These are phyloP conservation scores for Oreochromis niloticus DNA, from an alignment of 2,113 vertebrate genomes.

Conservation along the genomic window DNA sequence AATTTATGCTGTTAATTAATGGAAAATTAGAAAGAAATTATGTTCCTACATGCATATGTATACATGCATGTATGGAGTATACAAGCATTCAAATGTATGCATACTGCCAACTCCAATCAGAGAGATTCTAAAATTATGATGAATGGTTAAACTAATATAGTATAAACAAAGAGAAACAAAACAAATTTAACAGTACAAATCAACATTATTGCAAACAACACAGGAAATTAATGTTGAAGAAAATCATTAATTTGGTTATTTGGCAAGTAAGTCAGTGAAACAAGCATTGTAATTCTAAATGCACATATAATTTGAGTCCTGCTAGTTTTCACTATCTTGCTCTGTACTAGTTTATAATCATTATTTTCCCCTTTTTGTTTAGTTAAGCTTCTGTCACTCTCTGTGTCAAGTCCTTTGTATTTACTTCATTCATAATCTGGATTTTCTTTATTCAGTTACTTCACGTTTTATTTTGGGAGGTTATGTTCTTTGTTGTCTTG, in stretches of 20 bases:
- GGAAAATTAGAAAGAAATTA: not conserved
- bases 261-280: not conserved
- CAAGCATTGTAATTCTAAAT: not conserved
- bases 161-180: not conserved
- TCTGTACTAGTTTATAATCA: not conserved
- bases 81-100: not conserved
- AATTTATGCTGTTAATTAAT: not conserved
- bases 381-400: not conserved
- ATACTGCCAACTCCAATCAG: not conserved
- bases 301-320: not conserved
- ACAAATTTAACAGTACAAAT: not conserved
- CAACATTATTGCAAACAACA: not conserved
- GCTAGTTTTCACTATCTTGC: not conserved
- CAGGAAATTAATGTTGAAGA: not conserved
- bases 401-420: not conserved
- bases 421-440: not conserved
- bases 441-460: not conserved
- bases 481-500: not conserved
- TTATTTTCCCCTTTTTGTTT: not conserved
- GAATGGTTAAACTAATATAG: rapidly evolving
- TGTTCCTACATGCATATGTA: not conserved
- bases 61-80: not conserved
- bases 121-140: not conserved
- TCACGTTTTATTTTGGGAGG: not conserved
- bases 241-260: not conserved